Conservation (phyloP, 2,113 vertebrate genomes). For the Vanacampus margaritifer region DNA sequence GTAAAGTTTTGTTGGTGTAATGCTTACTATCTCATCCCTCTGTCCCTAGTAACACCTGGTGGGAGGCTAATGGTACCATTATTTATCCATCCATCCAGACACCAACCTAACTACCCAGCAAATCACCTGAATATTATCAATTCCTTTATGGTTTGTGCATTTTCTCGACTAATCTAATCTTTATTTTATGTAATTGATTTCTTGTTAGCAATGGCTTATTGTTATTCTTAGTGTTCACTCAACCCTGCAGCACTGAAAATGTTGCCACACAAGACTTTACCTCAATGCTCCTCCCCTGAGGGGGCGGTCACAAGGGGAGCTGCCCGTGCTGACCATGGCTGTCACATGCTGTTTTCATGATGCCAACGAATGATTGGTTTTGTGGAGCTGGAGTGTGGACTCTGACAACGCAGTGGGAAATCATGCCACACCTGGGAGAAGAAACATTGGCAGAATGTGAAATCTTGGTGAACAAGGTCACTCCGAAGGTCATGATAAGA, state of each 20-base stretch:
- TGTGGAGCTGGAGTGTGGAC: constrained; percentile 44
- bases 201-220: neutral
- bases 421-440: constrained; percentile 62
- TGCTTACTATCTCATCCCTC: neutral
- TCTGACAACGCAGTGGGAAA: constrained; percentile 47
- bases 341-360: constrained; percentile 63
- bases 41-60: constrained; percentile 14
- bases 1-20: constrained; percentile 27
- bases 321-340: constrained; percentile 53
- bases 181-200: neutral
- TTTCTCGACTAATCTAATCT: neutral
- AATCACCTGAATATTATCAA: neutral
- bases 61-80: constrained; percentile 41
- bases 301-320: constrained; percentile 53
- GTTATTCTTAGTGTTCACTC: neutral
- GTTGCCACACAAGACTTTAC: constrained; percentile 45
- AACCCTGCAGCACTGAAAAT: constrained; percentile 17
- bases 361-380: constrained; percentile 63
- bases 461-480: constrained; percentile 65
- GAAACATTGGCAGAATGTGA: constrained; percentile 61
- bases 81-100: neutral
- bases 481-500: constrained; percentile 50
- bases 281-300: constrained; percentile 42
- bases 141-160: neutral
- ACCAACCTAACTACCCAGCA: neutral